Conservation (phyloP, 2,113 vertebrate species). For the Takifugu bimaculatus region DNA sequence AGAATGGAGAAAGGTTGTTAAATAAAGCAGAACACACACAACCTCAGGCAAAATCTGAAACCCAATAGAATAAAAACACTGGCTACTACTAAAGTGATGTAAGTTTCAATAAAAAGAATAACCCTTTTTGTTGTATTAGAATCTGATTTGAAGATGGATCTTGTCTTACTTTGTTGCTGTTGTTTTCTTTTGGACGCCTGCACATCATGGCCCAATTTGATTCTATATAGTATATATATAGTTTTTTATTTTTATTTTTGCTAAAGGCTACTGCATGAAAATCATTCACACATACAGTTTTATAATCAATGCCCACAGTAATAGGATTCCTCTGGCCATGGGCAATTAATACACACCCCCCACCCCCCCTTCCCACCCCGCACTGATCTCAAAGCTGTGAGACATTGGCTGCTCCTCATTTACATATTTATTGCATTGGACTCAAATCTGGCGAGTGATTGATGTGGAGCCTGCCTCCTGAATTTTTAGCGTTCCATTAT, state of each 20-base stretch:
- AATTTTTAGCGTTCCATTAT: constrained; percentile 98
- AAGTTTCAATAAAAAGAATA: not conserved
- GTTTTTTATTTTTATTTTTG: constrained; percentile 52
- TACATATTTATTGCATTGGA: constrained; percentile 99
- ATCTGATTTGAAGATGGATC: constrained; percentile 47
- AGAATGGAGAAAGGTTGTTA: not conserved
- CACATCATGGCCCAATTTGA: constrained; percentile 50
- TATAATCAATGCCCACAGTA: constrained; percentile 99
- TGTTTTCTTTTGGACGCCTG: constrained; percentile 42
- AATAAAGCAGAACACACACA: not conserved
- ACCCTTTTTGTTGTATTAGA: constrained; percentile 29
- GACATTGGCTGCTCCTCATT: constrained; percentile 97
- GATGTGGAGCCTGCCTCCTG: constrained; percentile 99
- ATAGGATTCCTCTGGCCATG: constrained; percentile 98
- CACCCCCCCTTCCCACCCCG: constrained; percentile 68
- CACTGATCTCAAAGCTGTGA: constrained; percentile 95
- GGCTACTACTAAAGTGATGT: not conserved
- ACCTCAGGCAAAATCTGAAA: not conserved
- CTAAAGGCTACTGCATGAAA: constrained; percentile 78
- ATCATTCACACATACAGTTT: constrained; percentile 91
- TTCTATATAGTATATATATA: constrained; percentile 29
- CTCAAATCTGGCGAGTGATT: constrained; percentile 98
- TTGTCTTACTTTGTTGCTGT: constrained; percentile 35
- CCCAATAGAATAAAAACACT: not conserved
- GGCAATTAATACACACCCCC: constrained; percentile 98